Evolutionary conservation across 2,113 vertebrate species (phyloP).

Genomic region (Opisthocomus hoazin): DNA sequence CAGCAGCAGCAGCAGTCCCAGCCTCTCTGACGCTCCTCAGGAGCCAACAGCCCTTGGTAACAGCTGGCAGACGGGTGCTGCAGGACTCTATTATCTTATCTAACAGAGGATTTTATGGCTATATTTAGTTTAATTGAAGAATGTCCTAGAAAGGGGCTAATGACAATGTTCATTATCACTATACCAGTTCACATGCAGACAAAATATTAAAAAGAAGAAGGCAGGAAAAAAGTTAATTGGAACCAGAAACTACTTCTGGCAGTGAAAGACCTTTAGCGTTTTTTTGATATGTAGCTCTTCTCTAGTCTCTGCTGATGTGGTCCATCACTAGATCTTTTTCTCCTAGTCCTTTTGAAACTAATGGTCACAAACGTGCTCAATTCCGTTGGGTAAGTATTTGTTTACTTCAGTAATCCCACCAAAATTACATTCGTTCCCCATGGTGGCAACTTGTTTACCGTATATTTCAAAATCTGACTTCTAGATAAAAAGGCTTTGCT

Average conservation of each 20-base stretch:
- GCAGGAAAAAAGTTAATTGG: background rate
- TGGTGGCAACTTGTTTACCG: background rate
- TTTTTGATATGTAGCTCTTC: background rate
- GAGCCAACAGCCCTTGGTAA: background rate
- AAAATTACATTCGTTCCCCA: background rate
- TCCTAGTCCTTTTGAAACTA: background rate
- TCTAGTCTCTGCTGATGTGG: background rate
- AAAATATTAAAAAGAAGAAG: background rate
- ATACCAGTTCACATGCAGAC: background rate
- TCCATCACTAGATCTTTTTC: background rate
- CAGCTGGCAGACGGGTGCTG: background rate
- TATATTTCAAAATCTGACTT: background rate
- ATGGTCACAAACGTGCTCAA: background rate
- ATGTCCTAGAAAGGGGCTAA: background rate
- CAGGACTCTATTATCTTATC: background rate
- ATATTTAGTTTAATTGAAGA: conserved; percentile 29
- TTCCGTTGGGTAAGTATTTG: background rate
- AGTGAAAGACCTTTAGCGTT: background rate
- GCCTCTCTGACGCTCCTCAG: background rate
- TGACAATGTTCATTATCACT: background rate
- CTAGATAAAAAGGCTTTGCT: background rate
- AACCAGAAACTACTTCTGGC: background rate
- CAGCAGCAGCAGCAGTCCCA: background rate
- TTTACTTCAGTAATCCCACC: background rate
- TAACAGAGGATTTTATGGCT: background rate